A percentile compares a stretch with the other conserved stretches of the same genome.
Evolutionary conservation across 1,140 invertebrate species (phyloP).

Genomic region (Matsumurasca onukii): DNA sequence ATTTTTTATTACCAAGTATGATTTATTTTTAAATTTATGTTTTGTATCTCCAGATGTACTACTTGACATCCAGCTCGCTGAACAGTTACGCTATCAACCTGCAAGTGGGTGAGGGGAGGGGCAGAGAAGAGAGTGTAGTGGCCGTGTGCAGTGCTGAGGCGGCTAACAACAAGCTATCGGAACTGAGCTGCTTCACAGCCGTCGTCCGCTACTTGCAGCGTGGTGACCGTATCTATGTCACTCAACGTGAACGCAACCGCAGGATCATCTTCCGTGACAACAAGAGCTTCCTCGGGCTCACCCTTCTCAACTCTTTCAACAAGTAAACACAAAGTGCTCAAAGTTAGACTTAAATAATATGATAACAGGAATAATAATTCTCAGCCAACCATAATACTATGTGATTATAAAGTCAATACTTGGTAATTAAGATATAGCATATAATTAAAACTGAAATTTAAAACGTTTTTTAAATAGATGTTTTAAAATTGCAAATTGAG

Average conservation of each 20-base stretch:
- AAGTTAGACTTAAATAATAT: no score
- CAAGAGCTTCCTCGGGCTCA: conserved; percentile 33
- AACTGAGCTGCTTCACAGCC: conserved; percentile 37
- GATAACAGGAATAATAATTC: no score
- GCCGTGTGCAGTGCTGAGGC: conserved; percentile 31
- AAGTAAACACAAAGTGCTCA: no score
- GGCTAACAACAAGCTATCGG: not conserved
- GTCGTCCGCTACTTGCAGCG: conserved; percentile 31
- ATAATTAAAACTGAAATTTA: no score
- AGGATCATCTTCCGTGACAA: conserved; percentile 33
- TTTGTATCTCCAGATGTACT: conserved; percentile 33
- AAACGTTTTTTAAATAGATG: no score
- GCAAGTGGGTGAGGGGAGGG: not conserved
- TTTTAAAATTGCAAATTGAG: no score
- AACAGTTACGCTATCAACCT: conserved; percentile 38
- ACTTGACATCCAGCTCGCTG: conserved; percentile 28
- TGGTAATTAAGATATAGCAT: no score
- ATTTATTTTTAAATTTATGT: not conserved
- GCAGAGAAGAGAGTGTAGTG: not conserved
- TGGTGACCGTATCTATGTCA: conserved; percentile 31
- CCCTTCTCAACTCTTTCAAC: conserved; percentile 24
- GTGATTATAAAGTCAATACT: no score
- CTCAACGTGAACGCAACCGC: conserved; percentile 34
- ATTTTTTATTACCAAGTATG: no score
- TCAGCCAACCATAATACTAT: no score